Base-by-base conservation (phyloP, 64 coral and sea anemone genomes). In the Dendronephthya gigantea region DNA sequence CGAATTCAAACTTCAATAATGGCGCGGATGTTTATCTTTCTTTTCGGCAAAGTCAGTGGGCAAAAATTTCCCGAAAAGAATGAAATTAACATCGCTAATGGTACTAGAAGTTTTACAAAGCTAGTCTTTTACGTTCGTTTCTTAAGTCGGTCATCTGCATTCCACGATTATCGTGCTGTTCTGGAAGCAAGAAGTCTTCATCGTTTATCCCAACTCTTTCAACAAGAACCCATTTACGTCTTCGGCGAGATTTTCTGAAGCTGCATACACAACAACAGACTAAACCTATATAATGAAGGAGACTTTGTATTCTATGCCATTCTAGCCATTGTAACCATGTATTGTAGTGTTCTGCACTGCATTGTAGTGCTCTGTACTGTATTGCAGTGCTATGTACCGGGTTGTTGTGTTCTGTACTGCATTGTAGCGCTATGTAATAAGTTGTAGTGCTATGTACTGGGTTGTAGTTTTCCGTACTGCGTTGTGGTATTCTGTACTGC, bases 141-240 rank as follows among this genome's bases (percentile, higher is more conserved):
- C 72, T 29, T 16, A 79, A 35, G 29, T 79, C 72, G 15, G 4
- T 79, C 72, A 79, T 79, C 36, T 79, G 72, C 36, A 79, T 16
- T 8, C 72, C 72, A 2, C 36, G 72, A 19, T 79, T 79, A 39
- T 79, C 72, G 36, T 79, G 72, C 10, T 35, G 72, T 79, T 79
- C 72, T 34, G 55, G 55, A 15, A 62, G 17, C 32, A 79, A 36
- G 22, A 28, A 79, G 12, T 79, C 72, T 12, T 3, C 25, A 79
- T 79, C 72, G 29, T 36, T 29, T 9, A 79, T 11, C 9, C 72
- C 72, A 39, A 79, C 72, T 79, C 72, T 79, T 33, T 79, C 72
- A 33, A 79, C 72, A 8, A 79, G 32, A 10, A 79, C 72, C 72
- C 72, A 79, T 79, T 79, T 79, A 79, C 72, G 72, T 12, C 72